Percentiles rank a stretch among this genome's conserved stretches.
These are phyloP conservation scores for Limnephilus marmoratus DNA, from an alignment of 2,888 invertebrate genomes.

Conservation along the genomic window DNA sequence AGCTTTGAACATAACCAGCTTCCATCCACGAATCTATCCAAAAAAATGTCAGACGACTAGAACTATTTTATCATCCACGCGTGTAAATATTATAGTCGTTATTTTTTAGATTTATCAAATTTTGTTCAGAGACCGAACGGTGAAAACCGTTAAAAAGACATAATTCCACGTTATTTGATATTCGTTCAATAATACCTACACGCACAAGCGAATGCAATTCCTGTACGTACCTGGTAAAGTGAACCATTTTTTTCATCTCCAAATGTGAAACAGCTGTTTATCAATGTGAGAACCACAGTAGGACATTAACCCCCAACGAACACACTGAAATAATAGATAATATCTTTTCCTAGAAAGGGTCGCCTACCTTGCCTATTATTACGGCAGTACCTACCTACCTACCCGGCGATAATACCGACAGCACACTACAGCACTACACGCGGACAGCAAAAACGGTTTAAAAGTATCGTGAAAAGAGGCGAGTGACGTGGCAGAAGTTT, in stretches of 20 bases:
- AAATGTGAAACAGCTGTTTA: background rate
- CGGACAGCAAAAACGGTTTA: background rate
- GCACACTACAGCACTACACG: background rate
- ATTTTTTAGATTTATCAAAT: too few species aligned
- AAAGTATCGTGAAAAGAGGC: background rate
- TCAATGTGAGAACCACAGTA: background rate
- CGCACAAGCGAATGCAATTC: background rate
- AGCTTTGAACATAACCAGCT: too few species aligned
- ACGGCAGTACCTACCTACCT: background rate
- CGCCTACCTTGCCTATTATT: background rate
- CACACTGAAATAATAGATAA: background rate
- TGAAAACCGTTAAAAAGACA: too few species aligned
- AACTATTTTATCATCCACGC: too few species aligned
- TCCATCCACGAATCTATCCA: too few species aligned
- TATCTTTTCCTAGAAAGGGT: constrained; percentile 2
- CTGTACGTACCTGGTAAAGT: background rate
- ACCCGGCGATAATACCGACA: background rate
- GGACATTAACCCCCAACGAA: background rate
- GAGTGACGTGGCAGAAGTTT: background rate
- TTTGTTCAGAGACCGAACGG: too few species aligned
- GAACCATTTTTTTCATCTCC: background rate
- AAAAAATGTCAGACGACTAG: too few species aligned
- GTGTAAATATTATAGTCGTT: too few species aligned
- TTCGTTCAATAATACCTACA: background rate
- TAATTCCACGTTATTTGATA: too few species aligned